phyloP scores from a whole-genome alignment of 2,888 invertebrate species.

The Tryphoninae sp. region DNA sequence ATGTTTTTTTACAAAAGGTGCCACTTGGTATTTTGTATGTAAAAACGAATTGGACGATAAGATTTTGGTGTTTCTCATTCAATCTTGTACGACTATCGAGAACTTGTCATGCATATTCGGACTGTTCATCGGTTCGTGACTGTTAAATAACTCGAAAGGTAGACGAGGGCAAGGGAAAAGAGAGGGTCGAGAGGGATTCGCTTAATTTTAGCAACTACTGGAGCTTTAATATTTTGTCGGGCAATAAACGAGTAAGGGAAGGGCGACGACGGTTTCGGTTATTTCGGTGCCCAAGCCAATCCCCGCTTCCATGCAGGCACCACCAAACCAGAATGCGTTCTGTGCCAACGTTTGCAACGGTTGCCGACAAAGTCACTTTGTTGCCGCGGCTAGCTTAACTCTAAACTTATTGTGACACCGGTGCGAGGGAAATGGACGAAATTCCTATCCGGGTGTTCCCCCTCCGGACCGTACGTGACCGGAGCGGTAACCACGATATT shows the following conservation, averaged over 20 bases:
- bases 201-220: slow-evolving; percentile 53
- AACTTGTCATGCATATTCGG: neutral
- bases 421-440: slow-evolving; percentile 29
- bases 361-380: slow-evolving; percentile 54
- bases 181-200: neutral
- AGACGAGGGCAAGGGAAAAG: slow-evolving; percentile 5
- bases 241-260: slow-evolving; percentile 57
- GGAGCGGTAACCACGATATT: neutral
- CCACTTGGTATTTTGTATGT: neutral
- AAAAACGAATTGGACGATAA: neutral
- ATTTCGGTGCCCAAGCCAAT: slow-evolving; percentile 60
- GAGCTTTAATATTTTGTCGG: slow-evolving; percentile 65
- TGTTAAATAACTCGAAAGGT: slow-evolving; percentile 1
- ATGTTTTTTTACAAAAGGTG: neutral
- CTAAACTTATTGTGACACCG: slow-evolving; percentile 51
- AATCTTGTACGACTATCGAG: neutral
- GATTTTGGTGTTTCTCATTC: neutral
- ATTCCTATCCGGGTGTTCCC: slow-evolving; percentile 8
- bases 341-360: slow-evolving; percentile 52
- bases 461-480: neutral
- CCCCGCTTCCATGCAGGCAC: slow-evolving; percentile 16
- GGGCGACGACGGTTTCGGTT: slow-evolving; percentile 42
- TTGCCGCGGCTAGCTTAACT: slow-evolving; percentile 9
- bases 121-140: slow-evolving; percentile 17
- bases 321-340: slow-evolving; percentile 12